Base-by-base conservation (phyloP, 2,888 invertebrate species). In the Acronicta alni region DNA sequence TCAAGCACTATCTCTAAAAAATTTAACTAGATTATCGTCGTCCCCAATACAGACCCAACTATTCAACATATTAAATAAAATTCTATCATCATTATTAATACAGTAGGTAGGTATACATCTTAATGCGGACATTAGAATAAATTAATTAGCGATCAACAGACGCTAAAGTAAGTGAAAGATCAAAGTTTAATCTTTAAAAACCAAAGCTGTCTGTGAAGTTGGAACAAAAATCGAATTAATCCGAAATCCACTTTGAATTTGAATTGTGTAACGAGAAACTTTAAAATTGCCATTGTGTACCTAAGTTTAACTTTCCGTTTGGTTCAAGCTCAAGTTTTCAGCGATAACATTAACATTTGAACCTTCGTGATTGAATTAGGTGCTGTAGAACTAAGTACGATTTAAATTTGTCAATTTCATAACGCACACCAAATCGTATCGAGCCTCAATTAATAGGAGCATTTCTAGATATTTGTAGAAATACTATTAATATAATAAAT, bases 211-310 rank as follows among this genome's bases (percentile, higher is more conserved):
- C 88, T 86, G 82, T 77, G 57, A 88, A 89, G 84, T 90, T 89
- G 75, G 30, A 77, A 85, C 82, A 86, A 87, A 87, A 89, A 89
- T 88, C 80, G 86, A 89, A 90, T 90, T 89, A 90, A 89, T 88
- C 84, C 72, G 75, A 87, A 89, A 90, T 88, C 86, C 83, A 86
- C 85, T 89, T 88, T 83, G 85, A 85, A 89, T 90, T 81, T 84
- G 85, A 87, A 88, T 87, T 85, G 81, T 79, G 83, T 85, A 86
- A 87, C 80, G 81, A 77, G 72, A 70, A 89, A 91, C 85, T 89
- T 89, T 83, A 83, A 85, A 88, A 89, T 88, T 88, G 85, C 85
- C 84, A 89, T 89, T 90, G 88, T 89, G 85, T 88, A 86, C 78
- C 77, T 82, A 83, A 88, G 86, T 89, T 86, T 84, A 89, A 89